Base-by-base conservation (phyloP, 2,888 invertebrate species). In the Idaea dimidiata region DNA sequence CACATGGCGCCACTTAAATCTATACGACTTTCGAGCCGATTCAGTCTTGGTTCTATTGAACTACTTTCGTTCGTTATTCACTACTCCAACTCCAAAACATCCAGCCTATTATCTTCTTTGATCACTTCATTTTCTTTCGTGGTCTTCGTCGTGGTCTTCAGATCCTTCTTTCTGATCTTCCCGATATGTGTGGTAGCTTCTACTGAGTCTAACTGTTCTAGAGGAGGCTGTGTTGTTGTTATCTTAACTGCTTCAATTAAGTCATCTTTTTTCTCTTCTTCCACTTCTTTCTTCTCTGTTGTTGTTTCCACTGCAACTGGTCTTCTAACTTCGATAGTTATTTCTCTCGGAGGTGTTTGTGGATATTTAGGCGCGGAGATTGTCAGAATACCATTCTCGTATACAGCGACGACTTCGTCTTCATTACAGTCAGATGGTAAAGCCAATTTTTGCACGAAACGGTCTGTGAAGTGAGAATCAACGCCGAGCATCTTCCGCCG, bases 91-190 rank as follows among this genome's bases (percentile, higher is more conserved):
- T 81, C 86, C 0, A 69, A 57, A 59, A 84, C 87, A 32, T 91
- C 91, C 17, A 91, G 63, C 1, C 82, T 87, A 0, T 74, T 82
- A 1, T 89, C 87, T 0, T 84, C 85, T 68, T 91, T 91, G 0
- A 86, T 80, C 16, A 91, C 91, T 79, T 91, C 91, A 64, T 92
- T 92, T 65, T 90, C 89, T 63, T 89, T 89, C 1, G 83, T 69
- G 2, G 81, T 81, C 70, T 91, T 90, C 1, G 82, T 81, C 1
- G 83, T 82, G 0, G 79, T 81, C 62, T 91, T 92, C 17, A 92
- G 71, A 18, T 91, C 92, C 75, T 92, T 92, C 79, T 92, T 92
- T 60, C 91, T 81, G n/a, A 89, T 91, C 72, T 91, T 92, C 0
- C 92, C 91, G 0, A 85, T 80, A 65, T 90, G 87, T 0, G 89